These are phyloP conservation scores for Scaptomyza montana DNA, from an alignment of 1,140 invertebrate genomes.

Conservation along the genomic window DNA sequence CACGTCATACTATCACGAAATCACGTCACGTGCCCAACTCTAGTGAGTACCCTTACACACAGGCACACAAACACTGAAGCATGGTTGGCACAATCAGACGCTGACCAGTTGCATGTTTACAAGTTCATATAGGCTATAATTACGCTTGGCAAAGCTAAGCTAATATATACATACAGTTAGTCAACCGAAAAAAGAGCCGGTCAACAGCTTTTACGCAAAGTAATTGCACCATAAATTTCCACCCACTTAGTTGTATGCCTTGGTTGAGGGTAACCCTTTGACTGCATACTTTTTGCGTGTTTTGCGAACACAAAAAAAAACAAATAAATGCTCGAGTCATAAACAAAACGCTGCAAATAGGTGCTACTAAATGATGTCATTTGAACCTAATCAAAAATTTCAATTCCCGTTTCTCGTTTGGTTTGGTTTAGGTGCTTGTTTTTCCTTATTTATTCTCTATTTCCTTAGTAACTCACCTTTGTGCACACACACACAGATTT, in stretches of 20 bases:
- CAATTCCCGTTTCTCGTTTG: conserved; percentile 17
- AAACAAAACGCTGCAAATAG: conserved; percentile 55
- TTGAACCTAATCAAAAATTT: conserved; percentile 61
- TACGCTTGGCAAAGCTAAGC: conserved; percentile 51
- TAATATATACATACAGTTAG: conserved; percentile 54
- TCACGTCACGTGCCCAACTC: background rate
- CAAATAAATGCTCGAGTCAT: conserved; percentile 59
- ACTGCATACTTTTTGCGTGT: conserved; percentile 67
- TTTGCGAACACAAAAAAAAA: conserved; percentile 53
- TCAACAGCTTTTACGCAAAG: conserved; percentile 48
- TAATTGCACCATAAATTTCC: conserved; percentile 31
- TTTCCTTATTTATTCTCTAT: background rate
- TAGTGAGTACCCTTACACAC: conserved; percentile 3
- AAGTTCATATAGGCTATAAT: conserved; percentile 46
- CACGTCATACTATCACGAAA: background rate
- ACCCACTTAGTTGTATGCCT: background rate
- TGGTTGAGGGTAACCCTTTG: conserved; percentile 18
- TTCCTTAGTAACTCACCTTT: conserved; percentile 13
- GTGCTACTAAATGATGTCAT: conserved; percentile 67
- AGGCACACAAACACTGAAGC: conserved; percentile 4
- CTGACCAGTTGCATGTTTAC: conserved; percentile 70
- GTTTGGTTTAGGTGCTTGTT: background rate
- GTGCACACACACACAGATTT: background rate
- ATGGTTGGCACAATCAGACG: background rate
- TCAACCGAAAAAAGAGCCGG: conserved; percentile 54